Conservation (phyloP, 2,797 vertebrate genomes). For the Oceanodroma leucorhoa region DNA sequence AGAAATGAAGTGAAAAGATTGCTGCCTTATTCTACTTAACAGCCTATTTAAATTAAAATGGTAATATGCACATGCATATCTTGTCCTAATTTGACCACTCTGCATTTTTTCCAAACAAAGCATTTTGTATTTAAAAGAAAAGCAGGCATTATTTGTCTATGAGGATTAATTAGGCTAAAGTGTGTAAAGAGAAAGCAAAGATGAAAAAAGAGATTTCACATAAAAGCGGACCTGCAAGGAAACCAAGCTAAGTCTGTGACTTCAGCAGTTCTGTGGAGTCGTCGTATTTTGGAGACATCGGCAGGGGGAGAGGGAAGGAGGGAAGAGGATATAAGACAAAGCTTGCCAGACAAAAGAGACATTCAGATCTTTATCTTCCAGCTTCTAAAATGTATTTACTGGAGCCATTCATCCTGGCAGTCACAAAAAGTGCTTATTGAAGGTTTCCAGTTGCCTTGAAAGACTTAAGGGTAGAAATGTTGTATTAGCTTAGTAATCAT, state of each 20-base stretch:
- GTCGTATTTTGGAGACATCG: background rate
- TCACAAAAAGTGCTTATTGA: background rate
- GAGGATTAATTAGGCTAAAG: slow-evolving; percentile 2
- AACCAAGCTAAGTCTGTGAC: background rate
- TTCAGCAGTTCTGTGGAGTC: background rate
- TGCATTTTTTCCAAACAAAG: background rate
- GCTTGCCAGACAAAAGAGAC: background rate
- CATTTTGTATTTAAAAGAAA: background rate
- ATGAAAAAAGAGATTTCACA: background rate
- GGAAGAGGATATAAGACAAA: background rate
- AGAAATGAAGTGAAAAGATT: slow-evolving; percentile 19
- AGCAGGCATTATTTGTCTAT: background rate
- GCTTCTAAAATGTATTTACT: background rate
- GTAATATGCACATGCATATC: background rate
- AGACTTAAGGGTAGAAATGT: background rate
- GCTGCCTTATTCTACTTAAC: background rate
- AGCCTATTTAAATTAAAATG: slow-evolving; percentile 28
- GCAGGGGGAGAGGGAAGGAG: background rate
- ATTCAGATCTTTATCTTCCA: background rate
- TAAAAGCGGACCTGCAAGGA: slow-evolving; percentile 13
- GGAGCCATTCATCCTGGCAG: background rate
- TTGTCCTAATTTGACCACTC: slow-evolving; percentile 18
- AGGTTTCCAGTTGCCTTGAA: background rate
- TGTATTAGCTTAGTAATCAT: background rate
- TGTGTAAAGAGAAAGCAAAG: background rate